Base-by-base conservation (phyloP, 1,140 invertebrate species). In the Homarus americanus region DNA sequence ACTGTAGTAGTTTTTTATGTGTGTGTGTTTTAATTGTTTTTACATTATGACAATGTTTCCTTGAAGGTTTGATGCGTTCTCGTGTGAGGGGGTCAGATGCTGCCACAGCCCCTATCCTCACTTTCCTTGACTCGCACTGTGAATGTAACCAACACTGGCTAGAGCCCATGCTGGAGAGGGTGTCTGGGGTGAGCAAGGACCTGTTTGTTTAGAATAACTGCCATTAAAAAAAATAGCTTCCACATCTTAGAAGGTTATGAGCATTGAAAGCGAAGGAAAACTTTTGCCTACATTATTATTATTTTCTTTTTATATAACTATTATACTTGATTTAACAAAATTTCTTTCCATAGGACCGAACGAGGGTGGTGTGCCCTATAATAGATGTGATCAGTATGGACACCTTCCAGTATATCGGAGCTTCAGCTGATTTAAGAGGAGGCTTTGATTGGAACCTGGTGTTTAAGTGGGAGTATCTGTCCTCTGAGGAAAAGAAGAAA, bases 331-430 rank as follows among this genome's bases (percentile, higher is more conserved):
- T 32, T 40, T 10, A 75, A 40, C 0, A 58, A 4, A 41, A 34
- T 58, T 28, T 38, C 5, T 28, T 24, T 80, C 66, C 17, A 12
- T 94, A 97, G 95, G 97, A 99, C 94, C 96, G 96, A 28, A 97
- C 96, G 0, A 96, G 98, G 63, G 98, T 99, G 3, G 98, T 98
- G 7, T 98, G 98, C 93, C 98, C 98, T 1, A 97, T 99, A 15
- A 99, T 99, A 93, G 98, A 99, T 94, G 98, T 99, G 15, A 99
- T 99, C 92, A 98, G 98, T 94, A 99, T 99, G 97, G 98, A 99
- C 93, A 98, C 97, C n/a, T 99, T 99, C 94, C 97, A 98, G 94
- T 99, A 99, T 94, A 98, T 99, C 87, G 98, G 97, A 10, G 98
- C 97, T 20, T 98, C 97, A 41, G 97, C 98, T 9, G 97, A 98